phyloP scores from a whole-genome alignment of 2,797 vertebrate genomes.

The Siniperca obscura region DNA sequence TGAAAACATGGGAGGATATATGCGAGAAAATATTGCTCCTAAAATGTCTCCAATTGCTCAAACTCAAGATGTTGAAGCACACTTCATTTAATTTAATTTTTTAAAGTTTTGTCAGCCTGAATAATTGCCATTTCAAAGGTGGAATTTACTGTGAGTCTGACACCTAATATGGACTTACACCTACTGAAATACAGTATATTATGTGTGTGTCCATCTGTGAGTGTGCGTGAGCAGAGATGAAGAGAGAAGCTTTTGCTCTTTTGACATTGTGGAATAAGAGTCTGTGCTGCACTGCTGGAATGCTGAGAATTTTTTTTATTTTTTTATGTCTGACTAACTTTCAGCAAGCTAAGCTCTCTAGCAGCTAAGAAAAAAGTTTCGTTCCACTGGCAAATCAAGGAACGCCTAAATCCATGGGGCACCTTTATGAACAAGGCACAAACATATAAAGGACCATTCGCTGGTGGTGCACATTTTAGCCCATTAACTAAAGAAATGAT shows the following conservation, averaged over 20 bases:
- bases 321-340: conserved; percentile 34
- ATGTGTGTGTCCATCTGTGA: conserved; percentile 6
- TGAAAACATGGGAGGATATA: conserved; percentile 4
- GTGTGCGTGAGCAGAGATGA: not conserved
- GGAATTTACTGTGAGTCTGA: not conserved
- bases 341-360: conserved; percentile 32
- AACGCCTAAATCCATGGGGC: conserved; percentile 28
- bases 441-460: conserved; percentile 59
- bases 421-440: conserved; percentile 72
- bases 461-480: conserved; percentile 49
- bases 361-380: conserved; percentile 5
- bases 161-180: not conserved
- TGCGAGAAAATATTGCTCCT: not conserved
- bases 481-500: conserved; percentile 1
- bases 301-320: not conserved
- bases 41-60: not conserved
- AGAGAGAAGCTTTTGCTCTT: conserved; percentile 18
- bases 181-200: not conserved
- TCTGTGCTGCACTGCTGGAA: conserved; percentile 19
- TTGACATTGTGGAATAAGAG: conserved; percentile 8
- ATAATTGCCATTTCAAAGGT: conserved; percentile 1
- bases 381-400: conserved; percentile 23
- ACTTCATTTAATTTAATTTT: not conserved
- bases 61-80: not conserved
- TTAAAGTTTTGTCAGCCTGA: not conserved